These are phyloP conservation scores for Sterna hirundo DNA, from an alignment of 2,113 vertebrate species.

Conservation along the genomic window DNA sequence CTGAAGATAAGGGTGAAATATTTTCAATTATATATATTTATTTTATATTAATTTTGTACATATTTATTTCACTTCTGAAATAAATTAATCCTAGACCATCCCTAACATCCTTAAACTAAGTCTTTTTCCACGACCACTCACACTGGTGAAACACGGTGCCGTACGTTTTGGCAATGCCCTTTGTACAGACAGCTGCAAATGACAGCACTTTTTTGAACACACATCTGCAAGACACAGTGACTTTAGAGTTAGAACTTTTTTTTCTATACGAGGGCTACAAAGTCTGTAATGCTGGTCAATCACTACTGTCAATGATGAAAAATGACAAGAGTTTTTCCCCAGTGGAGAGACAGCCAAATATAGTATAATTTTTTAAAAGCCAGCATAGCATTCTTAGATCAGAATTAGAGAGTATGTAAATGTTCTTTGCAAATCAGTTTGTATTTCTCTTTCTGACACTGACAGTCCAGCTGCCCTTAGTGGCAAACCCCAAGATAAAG, in stretches of 20 bases:
- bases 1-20: background rate
- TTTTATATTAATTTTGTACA: background rate
- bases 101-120: background rate
- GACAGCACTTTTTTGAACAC: background rate
- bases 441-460: background rate
- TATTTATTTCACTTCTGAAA: background rate
- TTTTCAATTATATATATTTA: background rate
- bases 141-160: background rate
- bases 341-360: background rate
- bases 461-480: background rate
- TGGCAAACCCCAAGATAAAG: background rate
- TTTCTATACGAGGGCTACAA: background rate
- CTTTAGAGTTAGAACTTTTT: background rate
- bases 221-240: background rate
- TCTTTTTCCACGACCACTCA: background rate
- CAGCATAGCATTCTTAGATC: background rate
- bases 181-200: background rate
- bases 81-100: background rate
- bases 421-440: background rate
- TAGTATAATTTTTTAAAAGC: background rate
- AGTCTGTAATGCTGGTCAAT: background rate
- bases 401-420: background rate
- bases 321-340: background rate
- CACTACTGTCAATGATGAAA: background rate
- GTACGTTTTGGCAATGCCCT: background rate